Evolutionary conservation across 2,113 vertebrate species (phyloP).

Genomic region (Peromyscus californicus): DNA sequence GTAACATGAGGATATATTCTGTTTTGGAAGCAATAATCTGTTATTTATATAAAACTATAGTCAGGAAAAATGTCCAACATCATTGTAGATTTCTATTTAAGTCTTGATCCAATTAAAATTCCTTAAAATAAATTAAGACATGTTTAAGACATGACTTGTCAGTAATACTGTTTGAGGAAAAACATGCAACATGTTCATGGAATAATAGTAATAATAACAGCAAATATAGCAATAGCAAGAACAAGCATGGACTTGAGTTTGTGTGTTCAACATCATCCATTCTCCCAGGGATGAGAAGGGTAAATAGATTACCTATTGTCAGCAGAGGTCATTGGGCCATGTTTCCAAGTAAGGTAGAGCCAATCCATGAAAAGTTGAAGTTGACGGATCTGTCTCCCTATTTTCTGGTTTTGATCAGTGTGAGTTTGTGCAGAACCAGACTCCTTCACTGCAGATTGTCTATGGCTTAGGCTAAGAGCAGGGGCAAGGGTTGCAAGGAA

Average conservation of each 20-base stretch:
- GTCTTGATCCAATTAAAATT: not conserved
- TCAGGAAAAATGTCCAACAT: not conserved
- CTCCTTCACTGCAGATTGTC: no score
- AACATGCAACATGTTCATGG: not conserved
- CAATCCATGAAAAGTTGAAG: not conserved
- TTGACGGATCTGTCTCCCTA: not conserved
- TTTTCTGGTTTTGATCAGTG: not conserved
- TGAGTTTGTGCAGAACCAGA: not conserved
- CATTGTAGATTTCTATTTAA: slow-evolving; percentile 9
- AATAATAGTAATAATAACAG: not conserved
- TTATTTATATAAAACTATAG: not conserved
- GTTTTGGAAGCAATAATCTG: not conserved
- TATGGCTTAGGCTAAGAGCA: not conserved
- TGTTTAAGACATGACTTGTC: not conserved
- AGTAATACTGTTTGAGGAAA: not conserved
- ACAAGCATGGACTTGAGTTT: not conserved
- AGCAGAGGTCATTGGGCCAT: not conserved
- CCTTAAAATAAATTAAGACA: not conserved
- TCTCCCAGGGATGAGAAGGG: not conserved
- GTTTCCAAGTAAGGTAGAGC: not conserved
- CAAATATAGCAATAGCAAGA: not conserved
- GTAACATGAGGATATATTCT: not conserved
- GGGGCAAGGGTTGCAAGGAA: fast-evolving
- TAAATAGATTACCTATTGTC: not conserved
- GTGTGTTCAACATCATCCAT: fast-evolving